phyloP scores from a whole-genome alignment of 1,140 invertebrate species.

The Papilio aristodemus region DNA sequence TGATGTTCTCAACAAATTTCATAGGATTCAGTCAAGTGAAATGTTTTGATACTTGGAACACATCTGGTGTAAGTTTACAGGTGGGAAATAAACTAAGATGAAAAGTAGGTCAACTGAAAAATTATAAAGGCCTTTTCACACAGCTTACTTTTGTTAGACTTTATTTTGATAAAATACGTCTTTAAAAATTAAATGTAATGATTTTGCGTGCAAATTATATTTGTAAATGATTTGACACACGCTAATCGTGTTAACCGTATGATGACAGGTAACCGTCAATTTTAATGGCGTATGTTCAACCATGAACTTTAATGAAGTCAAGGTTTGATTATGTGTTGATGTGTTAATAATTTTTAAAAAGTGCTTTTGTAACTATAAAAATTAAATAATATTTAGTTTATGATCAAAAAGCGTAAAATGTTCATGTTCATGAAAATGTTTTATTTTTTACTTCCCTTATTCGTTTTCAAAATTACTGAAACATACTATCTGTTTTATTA shows the following conservation, averaged over 20 bases:
- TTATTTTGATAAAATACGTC: neutral
- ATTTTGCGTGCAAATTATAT: too few species aligned
- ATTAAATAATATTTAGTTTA: too few species aligned
- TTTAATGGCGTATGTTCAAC: neutral
- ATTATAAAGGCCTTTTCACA: neutral
- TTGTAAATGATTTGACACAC: too few species aligned
- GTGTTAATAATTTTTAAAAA: conserved; percentile 5
- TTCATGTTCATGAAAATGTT: too few species aligned
- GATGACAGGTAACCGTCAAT: neutral
- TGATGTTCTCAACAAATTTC: neutral
- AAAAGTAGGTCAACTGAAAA: conserved; percentile 16
- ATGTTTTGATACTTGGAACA: neutral
- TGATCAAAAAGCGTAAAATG: too few species aligned
- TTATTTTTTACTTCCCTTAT: too few species aligned
- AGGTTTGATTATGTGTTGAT: conserved; percentile 7
- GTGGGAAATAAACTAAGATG: neutral
- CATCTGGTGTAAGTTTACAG: neutral
- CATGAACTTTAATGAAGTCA: neutral
- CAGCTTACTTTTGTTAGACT: neutral
- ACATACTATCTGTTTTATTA: too few species aligned
- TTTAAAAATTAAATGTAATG: too few species aligned
- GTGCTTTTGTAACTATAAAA: too few species aligned
- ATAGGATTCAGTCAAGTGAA: neutral
- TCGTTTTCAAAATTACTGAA: too few species aligned
- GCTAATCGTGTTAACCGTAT: too few species aligned